phyloP scores from a whole-genome alignment of 2,888 invertebrate species.

The Leucophora obtusa region DNA sequence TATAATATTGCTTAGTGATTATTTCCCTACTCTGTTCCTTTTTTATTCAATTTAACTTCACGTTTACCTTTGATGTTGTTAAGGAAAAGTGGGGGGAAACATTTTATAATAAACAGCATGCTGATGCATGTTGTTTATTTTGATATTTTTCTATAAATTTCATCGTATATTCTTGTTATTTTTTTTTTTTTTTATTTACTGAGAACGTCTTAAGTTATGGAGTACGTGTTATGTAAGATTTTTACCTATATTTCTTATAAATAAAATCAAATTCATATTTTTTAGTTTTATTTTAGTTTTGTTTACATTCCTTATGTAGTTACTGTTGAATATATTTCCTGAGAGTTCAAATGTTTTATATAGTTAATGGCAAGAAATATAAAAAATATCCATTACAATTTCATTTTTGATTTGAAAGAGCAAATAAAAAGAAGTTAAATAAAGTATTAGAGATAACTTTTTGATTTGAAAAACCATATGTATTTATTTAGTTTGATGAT shows the following conservation, averaged over 20 bases:
- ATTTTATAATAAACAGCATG: constrained; percentile 34
- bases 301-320: neutral
- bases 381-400: neutral
- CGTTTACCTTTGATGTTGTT: constrained; percentile 55
- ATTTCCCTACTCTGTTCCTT: neutral
- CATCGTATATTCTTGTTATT: too few relatives aligned
- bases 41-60: constrained; percentile 17
- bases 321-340: neutral
- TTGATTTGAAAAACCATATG: neutral
- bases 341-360: neutral
- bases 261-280: constrained; percentile 47
- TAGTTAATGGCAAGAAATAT: neutral
- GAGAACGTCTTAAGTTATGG: constrained; percentile 14
- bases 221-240: neutral
- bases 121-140: constrained; percentile 50
- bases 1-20: constrained; percentile 31
- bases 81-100: neutral
- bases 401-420: neutral
- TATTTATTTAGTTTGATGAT: neutral
- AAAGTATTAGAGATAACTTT: neutral
- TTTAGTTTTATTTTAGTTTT: neutral
- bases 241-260: constrained; percentile 18
- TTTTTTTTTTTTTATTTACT: neutral
- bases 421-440: neutral
- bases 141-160: constrained; percentile 20